phyloP scores from a whole-genome alignment of 2,888 invertebrate genomes.

The Leistus spinibarbis region DNA sequence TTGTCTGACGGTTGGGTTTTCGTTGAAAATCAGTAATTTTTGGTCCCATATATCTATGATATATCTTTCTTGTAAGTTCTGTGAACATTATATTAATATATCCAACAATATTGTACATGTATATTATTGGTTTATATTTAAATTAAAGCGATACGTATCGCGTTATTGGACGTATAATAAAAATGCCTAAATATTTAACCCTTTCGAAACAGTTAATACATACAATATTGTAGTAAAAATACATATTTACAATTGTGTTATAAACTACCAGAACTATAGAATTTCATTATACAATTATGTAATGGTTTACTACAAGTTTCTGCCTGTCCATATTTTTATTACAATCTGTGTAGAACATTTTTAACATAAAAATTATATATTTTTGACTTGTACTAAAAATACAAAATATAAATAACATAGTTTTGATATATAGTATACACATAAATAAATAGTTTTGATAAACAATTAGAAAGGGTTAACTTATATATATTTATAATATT shows the following conservation, averaged over 20 bases:
- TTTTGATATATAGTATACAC: no score
- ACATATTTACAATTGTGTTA: no score
- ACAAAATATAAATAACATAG: no score
- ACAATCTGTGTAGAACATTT: no score
- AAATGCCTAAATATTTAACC: neutral
- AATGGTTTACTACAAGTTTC: no score
- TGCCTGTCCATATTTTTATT: no score
- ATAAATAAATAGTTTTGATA: no score
- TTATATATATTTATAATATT: neutral
- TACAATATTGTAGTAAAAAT: no score
- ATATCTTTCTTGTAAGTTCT: conserved; percentile 93
- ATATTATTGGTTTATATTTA: neutral
- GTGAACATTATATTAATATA: conserved; percentile 69
- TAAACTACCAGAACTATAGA: no score
- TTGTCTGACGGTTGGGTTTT: neutral
- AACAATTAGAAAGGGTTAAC: neutral
- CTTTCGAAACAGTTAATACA: neutral
- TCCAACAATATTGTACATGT: neutral
- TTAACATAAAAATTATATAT: no score
- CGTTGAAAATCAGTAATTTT: conserved; percentile 70
- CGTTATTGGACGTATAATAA: neutral
- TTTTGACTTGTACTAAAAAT: no score
- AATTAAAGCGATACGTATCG: neutral
- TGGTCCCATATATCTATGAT: conserved; percentile 98
- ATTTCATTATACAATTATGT: no score